Evolutionary conservation across 2,113 vertebrate species (phyloP), one percentile per base, ranked within the genome.

Genomic region (Pampusana beccarii): DNA sequence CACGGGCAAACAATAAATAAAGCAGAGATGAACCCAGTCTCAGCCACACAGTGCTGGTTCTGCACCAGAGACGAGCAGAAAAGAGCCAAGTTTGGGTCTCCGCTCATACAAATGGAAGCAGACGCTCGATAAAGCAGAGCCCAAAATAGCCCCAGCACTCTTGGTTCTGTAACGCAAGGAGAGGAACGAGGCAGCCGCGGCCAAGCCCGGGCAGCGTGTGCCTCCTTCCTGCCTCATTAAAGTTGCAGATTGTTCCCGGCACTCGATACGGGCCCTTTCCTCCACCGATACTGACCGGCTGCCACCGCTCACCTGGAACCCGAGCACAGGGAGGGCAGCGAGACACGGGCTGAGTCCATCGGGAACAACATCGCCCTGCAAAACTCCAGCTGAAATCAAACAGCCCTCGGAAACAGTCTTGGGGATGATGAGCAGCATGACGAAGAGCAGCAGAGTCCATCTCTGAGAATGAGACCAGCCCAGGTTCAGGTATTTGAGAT

Each of bases 151-250:
- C 61, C 67, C 74, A 26, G 25, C 2, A 5, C 48, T 94, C 33
- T 64, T 20, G 58, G 34, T 10, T 61, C 56, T 26, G 61, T 29
- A 72, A 65, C 1, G 40, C 64, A 80, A 57, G 74, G 34, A 92
- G 56, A 86, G 21, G 67, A 82, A 61, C 5, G 20, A 57, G n/a
- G 86, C 64, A 82, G 86, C 50, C 60, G 64, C 0, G 0, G 13
- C 58, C 2, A 5, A 65, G 84, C 70, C 5, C 7, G 66, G n/a
- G 85, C 48, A 58, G 48, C 56, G 13, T 5, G 46, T n/a, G 10
- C 33, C 71, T 51, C 71, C 56, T 24, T 82, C 38, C 65, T 77
- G 82, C 71, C 75, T 97, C 97, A 98, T 98, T 96, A 98, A 98
- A 98, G 53, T 95, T 98, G 97, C 97, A 98, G 91, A 67, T 87